Evolutionary conservation across 2,888 invertebrate genomes (phyloP).

Genomic region (Metopia argyrocephala): DNA sequence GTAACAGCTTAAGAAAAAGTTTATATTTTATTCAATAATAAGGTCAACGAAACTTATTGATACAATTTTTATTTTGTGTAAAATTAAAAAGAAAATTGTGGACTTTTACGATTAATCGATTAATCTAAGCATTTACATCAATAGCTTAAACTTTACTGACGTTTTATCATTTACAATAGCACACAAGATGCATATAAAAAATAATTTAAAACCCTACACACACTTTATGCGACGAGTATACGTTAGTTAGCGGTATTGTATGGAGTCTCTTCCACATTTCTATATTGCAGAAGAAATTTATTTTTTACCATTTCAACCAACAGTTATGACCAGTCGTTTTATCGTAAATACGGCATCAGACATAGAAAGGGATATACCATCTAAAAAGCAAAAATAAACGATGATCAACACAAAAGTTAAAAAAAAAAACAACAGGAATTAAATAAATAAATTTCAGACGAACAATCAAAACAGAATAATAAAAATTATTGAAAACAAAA

Average conservation of each 20-base stretch:
- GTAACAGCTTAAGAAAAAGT: no score
- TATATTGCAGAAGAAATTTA: no score
- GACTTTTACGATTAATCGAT: slow-evolving; percentile 14
- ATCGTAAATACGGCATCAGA: slow-evolving; percentile 50
- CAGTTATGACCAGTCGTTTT: slow-evolving; percentile 30
- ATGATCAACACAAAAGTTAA: slow-evolving; percentile 2
- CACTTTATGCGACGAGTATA: neutral
- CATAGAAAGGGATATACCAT: slow-evolving; percentile 45
- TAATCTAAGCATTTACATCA: slow-evolving; percentile 13
- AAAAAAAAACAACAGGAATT: neutral
- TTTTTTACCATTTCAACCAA: neutral
- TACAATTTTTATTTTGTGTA: no score
- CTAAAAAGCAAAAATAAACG: slow-evolving; percentile 5
- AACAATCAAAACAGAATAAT: neutral
- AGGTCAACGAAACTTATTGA: no score
- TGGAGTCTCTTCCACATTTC: slow-evolving; percentile 14
- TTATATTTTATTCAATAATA: no score
- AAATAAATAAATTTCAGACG: slow-evolving; percentile 34
- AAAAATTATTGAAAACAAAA: neutral
- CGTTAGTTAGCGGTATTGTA: slow-evolving; percentile 32
- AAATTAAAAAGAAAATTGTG: neutral
- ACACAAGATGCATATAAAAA: slow-evolving; percentile 10
- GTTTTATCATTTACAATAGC: neutral
- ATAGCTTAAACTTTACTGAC: neutral
- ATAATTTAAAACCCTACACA: slow-evolving; percentile 44